Evolutionary conservation across 92 coral and sea anemone genomes (phyloP), one percentile per base, ranked within the genome.

Genomic region (Meandrina meandrites): DNA sequence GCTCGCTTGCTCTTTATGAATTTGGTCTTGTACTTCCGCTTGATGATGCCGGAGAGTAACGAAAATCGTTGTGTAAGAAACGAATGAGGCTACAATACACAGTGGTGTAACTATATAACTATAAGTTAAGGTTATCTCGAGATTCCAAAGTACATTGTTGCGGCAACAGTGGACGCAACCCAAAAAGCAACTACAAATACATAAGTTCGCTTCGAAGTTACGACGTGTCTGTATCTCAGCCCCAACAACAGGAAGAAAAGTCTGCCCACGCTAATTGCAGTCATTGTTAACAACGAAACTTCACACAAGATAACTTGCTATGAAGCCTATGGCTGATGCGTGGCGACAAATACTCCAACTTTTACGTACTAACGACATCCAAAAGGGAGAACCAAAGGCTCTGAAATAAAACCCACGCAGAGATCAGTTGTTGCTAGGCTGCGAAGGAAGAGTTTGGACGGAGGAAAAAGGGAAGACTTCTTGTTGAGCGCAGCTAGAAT

Each of bases 251-350:
- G 54, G 54, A 34, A 36, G 5, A 62, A 75, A 4, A 80, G 72
- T 58, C 74, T 22, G 53, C 62, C 75, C 72, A 80, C 84, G 37
- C 84, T 60, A 42, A 80, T 36, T 37, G 74, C 50, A 28, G 84
- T 80, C 74, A 80, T 9, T 18, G 84, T 40, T 31, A 40, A 21
- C 74, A 80, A 22, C n/a, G 84, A 80, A 18, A 80, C 74, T 36
- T 19, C 12, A 24, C 80, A 45, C 47, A 53, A 78, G 8, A 32
- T 5, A 4, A 2, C 47, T 27, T 21, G 50, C 47, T 37, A 36
- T 14, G 10, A 35, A 35, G 1, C 22, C 6, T 35, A n/a, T 9
- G 45, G 3, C 24, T 5, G 11, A 5, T 17, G 32, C n/a, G 19
- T 18, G 1, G 42, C 13, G 28, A 37, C 76, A 72, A 32, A 34